Percentiles rank a stretch among this genome's conserved stretches.
Conservation (phyloP, 1,140 invertebrate species). For the Colletes gigas region DNA sequence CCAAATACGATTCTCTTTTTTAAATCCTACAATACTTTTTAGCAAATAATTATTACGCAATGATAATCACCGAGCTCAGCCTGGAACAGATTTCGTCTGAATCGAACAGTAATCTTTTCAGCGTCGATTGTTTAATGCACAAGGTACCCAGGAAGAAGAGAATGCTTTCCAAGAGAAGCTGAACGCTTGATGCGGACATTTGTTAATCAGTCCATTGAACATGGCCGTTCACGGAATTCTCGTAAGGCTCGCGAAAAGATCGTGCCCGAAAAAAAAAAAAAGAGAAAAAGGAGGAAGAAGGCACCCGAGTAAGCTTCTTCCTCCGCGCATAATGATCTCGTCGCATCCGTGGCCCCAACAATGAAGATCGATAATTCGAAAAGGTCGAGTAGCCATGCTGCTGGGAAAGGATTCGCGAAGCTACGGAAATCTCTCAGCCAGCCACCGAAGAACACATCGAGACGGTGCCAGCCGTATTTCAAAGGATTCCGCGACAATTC, state of each 20-base stretch:
- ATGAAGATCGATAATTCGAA: constrained; percentile 48
- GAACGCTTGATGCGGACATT: too few species aligned
- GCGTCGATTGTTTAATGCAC: too few species aligned
- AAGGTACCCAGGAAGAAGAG: too few species aligned
- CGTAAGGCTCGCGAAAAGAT: not conserved
- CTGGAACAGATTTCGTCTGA: too few species aligned
- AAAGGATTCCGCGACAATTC: constrained; percentile 48
- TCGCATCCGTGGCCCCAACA: constrained; percentile 42
- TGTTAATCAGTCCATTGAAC: not conserved
- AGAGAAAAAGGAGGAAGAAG: not conserved
- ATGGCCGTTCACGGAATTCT: not conserved
- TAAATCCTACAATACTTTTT: too few species aligned
- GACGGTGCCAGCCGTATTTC: constrained; percentile 33
- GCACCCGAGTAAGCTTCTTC: constrained; percentile 7
- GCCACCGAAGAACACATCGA: constrained; percentile 17
- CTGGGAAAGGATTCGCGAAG: constrained; percentile 20
- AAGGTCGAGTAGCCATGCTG: constrained; percentile 44
- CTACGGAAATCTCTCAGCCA: constrained; percentile 33
- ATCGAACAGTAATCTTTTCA: too few species aligned
- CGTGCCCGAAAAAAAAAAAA: not conserved
- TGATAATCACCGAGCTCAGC: too few species aligned
- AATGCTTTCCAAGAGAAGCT: too few species aligned
- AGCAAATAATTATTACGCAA: too few species aligned
- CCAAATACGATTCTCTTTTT: too few species aligned
- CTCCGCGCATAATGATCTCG: constrained; percentile 37